Conservation (phyloP, 2,888 invertebrate genomes). For the Thymelicus lineola region DNA sequence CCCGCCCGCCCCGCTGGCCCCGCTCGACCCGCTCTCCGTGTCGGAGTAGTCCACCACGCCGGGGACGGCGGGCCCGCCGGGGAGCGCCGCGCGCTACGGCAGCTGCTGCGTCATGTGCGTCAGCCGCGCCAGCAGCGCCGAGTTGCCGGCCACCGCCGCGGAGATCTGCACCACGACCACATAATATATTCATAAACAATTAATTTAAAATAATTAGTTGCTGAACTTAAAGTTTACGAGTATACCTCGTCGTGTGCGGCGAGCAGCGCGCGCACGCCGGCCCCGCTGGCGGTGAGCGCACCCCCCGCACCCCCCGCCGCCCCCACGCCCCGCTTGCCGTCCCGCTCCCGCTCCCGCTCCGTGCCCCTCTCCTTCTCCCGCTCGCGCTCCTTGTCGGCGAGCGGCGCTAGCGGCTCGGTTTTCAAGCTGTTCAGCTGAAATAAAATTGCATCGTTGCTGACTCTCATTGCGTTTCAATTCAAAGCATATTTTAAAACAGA, state of each 20-base stretch:
- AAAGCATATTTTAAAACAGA: no score
- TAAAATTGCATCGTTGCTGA: not conserved
- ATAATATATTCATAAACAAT: no score
- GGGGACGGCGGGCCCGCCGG: conserved; percentile 13
- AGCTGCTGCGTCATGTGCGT: conserved; percentile 41
- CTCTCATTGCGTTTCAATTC: not conserved
- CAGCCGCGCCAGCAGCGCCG: conserved; percentile 55
- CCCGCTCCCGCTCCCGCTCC: not conserved
- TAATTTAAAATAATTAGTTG: no score
- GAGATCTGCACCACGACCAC: conserved; percentile 22
- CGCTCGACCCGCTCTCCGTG: not conserved
- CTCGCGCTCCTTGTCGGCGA: conserved; percentile 18
- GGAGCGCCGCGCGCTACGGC: conserved; percentile 17
- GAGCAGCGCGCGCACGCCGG: conserved; percentile 65
- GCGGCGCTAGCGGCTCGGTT: conserved; percentile 29
- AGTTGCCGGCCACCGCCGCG: conserved; percentile 54
- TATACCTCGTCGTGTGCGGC: conserved; percentile 63
- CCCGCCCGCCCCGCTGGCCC: not conserved
- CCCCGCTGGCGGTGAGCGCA: conserved; percentile 50
- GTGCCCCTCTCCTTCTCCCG: conserved; percentile 50
- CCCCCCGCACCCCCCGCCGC: not conserved
- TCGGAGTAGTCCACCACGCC: conserved; percentile 21
- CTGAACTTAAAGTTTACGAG: no score
- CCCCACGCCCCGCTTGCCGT: not conserved
- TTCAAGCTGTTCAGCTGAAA: conserved; percentile 40